Evolutionary conservation across 2,888 invertebrate species (phyloP).

Genomic region (Drosophila diplacantha): DNA sequence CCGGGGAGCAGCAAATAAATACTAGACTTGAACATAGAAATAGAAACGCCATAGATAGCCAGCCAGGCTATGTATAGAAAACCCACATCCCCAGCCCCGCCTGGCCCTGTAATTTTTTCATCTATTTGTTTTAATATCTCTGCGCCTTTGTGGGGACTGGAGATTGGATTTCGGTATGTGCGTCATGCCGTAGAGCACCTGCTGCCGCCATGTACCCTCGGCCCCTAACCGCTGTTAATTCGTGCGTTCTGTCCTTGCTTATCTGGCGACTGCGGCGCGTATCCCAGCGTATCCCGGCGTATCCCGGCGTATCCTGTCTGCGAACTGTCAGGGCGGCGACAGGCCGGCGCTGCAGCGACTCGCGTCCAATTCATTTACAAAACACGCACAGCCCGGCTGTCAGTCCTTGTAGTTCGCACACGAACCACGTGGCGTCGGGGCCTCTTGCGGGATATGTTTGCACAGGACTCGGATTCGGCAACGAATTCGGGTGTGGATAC

Average conservation of each 20-base stretch:
- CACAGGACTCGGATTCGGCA: constrained; percentile 43
- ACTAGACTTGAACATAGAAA: constrained; percentile 36
- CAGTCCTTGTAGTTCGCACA: constrained; percentile 25
- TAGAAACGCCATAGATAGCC: constrained; percentile 24
- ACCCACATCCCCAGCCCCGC: not conserved
- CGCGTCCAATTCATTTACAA: constrained; percentile 41
- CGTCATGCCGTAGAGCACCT: constrained; percentile 62
- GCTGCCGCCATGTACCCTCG: constrained; percentile 36
- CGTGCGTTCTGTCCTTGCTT: constrained; percentile 59
- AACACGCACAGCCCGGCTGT: constrained; percentile 47
- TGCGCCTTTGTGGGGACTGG: constrained; percentile 30
- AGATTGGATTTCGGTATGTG: constrained; percentile 54
- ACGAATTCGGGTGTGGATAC: not conserved
- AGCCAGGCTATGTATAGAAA: constrained; percentile 5
- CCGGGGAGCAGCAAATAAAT: constrained; percentile 35
- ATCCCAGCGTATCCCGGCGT: constrained; percentile 11
- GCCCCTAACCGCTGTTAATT: constrained; percentile 60
- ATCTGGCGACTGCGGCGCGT: constrained; percentile 36
- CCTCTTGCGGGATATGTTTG: constrained; percentile 44
- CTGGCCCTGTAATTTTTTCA: constrained; percentile 14
- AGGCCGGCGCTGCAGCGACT: constrained; percentile 48
- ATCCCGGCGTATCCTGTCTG: constrained; percentile 28
- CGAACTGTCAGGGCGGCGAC: constrained; percentile 56
- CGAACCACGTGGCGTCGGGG: constrained; percentile 9
- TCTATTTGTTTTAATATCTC: constrained; percentile 46